Evolutionary conservation across 2,113 vertebrate genomes (phyloP), one percentile per base, ranked within the genome.

Genomic region (Rhea pennata): DNA sequence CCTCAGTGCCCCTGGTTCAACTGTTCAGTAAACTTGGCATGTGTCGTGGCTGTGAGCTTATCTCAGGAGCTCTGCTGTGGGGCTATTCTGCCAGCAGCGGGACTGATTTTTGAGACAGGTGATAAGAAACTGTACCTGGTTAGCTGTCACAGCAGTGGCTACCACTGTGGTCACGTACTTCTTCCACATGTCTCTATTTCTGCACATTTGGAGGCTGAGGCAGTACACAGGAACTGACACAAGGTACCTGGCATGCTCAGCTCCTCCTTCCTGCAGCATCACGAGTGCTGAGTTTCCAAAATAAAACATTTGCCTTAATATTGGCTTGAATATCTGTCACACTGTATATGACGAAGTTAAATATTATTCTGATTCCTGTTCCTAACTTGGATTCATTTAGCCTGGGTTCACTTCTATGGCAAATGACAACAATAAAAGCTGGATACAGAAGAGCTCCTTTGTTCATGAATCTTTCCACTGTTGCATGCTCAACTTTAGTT

Each of bases 211-310:
- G 42, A 87, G 23, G 11, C 3, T 26, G 33, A 56, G 27, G 27
- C 66, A 3, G 1, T 51, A 69, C 65, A 21, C 1, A 2, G 59
- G 26, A 8, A n/a, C 19, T 1, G 2, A 40, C 17, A 40, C 29
- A 75, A 71, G 33, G 58, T 67, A 54, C 9, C 74, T 36, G 22
- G 76, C 46, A 92, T 79, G 65, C 61, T 58, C 53, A 62, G 44
- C 33, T 93, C 24, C 56, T 91, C n/a, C 36, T 61, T 69, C 31
- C 65, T 73, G 46, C 71, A 85, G 20, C 66, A 73, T 87, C 58
- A 74, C 13, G 24, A 59, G 31, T 44, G 66, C 84, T 51, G 69
- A 48, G 21, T 78, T 95, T 84, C 62, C 50, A 87, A 73, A 33
- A 40, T 22, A 79, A 72, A 75, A 48, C 14, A 11, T 9, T 9